Percentiles rank a stretch among this genome's conserved stretches.
These are phyloP conservation scores for Malthinus seriepunctatus DNA, from an alignment of 2,888 invertebrate genomes.

Conservation along the genomic window DNA sequence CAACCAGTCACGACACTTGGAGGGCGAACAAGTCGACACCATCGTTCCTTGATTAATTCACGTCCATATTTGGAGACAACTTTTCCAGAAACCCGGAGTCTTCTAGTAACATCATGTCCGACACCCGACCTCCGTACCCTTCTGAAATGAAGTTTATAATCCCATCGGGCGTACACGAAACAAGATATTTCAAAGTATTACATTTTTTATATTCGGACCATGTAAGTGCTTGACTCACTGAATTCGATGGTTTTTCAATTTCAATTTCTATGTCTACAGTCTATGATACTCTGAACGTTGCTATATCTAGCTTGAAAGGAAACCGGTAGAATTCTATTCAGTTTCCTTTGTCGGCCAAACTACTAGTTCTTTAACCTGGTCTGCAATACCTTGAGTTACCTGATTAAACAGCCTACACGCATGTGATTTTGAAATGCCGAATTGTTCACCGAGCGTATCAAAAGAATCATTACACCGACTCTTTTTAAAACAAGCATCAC, in stretches of 20 bases:
- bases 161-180: constrained; percentile 36
- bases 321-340: constrained; percentile 31
- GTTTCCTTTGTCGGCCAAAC: constrained; percentile 15
- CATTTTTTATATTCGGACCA: constrained; percentile 45
- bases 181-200: constrained; percentile 38
- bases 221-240: constrained; percentile 41
- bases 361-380: constrained; percentile 24
- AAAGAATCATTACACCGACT: too few species aligned
- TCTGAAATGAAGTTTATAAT: constrained; percentile 6
- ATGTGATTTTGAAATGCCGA: too few species aligned
- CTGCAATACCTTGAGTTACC: too few species aligned
- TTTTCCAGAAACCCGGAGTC: constrained; percentile 21
- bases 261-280: constrained; percentile 49
- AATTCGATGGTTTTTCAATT: constrained; percentile 44
- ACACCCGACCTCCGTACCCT: constrained; percentile 4
- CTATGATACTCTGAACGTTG: constrained; percentile 43
- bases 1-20: background rate
- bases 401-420: too few species aligned
- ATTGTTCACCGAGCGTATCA: too few species aligned
- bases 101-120: constrained; percentile 21
- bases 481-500: too few species aligned
- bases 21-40: background rate
- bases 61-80: too few species aligned
- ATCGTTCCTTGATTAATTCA: background rate
- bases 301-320: constrained; percentile 31